These are phyloP conservation scores for Heterodera filipjevi DNA, from an alignment of 2,888 invertebrate species.

Conservation along the genomic window DNA sequence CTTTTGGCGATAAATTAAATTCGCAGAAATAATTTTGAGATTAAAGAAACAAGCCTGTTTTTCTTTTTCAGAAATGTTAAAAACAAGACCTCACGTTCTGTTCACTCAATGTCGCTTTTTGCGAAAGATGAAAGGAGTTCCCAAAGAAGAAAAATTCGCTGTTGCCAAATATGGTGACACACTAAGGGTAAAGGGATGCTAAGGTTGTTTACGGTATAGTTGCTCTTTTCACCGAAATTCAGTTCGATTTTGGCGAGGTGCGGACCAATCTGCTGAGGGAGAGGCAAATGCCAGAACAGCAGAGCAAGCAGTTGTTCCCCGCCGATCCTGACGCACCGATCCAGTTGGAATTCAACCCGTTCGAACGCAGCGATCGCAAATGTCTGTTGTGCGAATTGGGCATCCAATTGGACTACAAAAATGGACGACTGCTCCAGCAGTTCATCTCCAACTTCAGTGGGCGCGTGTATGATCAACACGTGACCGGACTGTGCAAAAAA, in stretches of 20 bases:
- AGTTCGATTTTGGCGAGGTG: not conserved
- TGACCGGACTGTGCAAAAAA: slow-evolving; percentile 83
- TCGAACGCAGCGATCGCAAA: slow-evolving; percentile 41
- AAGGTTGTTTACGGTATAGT: too few relatives aligned
- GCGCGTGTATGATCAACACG: slow-evolving; percentile 82
- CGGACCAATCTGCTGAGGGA: not conserved
- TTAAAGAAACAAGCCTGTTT: not conserved
- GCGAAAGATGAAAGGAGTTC: not conserved
- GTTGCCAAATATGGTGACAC: not conserved
- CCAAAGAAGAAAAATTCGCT: not conserved
- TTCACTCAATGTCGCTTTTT: not conserved
- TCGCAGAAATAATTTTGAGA: not conserved
- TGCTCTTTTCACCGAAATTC: not conserved
- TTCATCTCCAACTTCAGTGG: slow-evolving; percentile 95
- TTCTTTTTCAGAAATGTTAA: not conserved
- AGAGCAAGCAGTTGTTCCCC: not conserved
- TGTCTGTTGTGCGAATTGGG: slow-evolving; percentile 52
- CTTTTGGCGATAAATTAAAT: not conserved
- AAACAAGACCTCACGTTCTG: not conserved
- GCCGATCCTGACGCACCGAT: slow-evolving; percentile 48
- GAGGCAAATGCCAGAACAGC: not conserved
- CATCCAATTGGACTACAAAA: slow-evolving; percentile 69
- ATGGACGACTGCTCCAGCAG: slow-evolving; percentile 77
- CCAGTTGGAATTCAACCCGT: slow-evolving; percentile 51
- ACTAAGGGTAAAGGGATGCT: not conserved